Evolutionary conservation across 2,113 vertebrate species (phyloP).

Genomic region (Ginglymostoma cirratum): DNA sequence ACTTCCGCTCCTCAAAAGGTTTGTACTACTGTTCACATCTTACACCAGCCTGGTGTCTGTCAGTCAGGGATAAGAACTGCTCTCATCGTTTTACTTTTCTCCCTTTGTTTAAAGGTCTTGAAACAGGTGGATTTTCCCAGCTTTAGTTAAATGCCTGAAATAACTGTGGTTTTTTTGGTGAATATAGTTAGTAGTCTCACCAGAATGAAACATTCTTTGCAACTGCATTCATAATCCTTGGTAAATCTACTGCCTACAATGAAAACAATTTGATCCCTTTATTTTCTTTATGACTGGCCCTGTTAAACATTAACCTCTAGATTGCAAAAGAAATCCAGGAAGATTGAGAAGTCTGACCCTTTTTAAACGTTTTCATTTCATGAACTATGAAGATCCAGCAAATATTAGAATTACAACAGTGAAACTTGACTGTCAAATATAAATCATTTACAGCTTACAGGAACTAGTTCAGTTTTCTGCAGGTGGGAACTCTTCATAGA

Average conservation of each 20-base stretch:
- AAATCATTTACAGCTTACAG: neutral
- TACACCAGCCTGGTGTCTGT: neutral
- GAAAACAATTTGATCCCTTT: neutral
- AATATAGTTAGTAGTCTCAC: neutral
- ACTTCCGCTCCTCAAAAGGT: constrained; percentile 92
- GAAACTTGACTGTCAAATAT: neutral
- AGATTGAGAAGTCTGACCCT: neutral
- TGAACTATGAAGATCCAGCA: neutral
- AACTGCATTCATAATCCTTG: neutral
- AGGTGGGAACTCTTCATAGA: neutral
- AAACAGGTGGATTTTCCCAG: constrained; percentile 32
- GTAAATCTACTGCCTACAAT: constrained; percentile 30
- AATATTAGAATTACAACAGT: neutral
- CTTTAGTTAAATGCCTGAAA: constrained; percentile 14
- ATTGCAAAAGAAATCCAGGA: neutral
- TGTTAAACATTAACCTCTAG: constrained; percentile 14
- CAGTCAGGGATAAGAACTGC: neutral
- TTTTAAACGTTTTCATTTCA: neutral
- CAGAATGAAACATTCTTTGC: constrained; percentile 28
- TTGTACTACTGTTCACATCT: constrained; percentile 43
- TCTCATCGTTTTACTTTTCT: constrained; percentile 37
- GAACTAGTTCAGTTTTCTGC: neutral
- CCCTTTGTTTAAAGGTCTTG: neutral
- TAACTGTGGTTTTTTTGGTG: constrained; percentile 35
- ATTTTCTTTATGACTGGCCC: neutral